Percentiles rank a stretch among this genome's conserved stretches.
phyloP scores from a whole-genome alignment of 2,113 vertebrate species.

The Aramus guarauna region DNA sequence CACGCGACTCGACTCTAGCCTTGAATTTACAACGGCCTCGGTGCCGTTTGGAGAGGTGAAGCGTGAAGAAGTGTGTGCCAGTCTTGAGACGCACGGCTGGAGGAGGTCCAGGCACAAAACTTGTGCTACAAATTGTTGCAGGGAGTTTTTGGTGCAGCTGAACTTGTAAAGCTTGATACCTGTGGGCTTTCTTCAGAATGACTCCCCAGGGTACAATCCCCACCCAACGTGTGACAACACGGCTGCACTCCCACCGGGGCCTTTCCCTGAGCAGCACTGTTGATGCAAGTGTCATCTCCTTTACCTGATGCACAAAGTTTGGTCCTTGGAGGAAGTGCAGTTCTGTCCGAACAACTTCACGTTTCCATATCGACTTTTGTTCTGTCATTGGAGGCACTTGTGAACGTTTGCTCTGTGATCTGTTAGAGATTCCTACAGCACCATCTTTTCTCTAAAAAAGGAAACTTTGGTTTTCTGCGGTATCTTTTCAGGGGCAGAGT shows the following conservation, averaged over 20 bases:
- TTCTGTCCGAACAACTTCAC: neutral
- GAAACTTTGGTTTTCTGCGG: neutral
- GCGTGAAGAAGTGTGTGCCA: neutral
- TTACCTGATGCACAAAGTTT: neutral
- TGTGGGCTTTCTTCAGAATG: neutral
- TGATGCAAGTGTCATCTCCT: neutral
- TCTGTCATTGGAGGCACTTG: too few species aligned
- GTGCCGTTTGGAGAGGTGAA: neutral
- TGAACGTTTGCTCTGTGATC: neutral
- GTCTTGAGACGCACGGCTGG: neutral
- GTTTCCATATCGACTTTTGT: neutral
- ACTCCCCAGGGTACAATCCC: neutral
- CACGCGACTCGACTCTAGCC: rapidly evolving
- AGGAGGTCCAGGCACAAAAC: neutral
- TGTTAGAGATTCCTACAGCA: neutral
- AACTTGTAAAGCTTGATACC: neutral
- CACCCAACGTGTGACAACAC: neutral
- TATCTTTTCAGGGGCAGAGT: neutral
- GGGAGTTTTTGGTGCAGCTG: neutral
- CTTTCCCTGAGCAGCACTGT: neutral
- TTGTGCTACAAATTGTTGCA: neutral
- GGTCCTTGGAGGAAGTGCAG: neutral
- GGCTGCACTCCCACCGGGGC: neutral
- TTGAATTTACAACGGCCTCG: neutral
- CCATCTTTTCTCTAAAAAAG: neutral